These are phyloP conservation scores for Timema podura DNA, from an alignment of 2,888 invertebrate species.

Conservation along the genomic window DNA sequence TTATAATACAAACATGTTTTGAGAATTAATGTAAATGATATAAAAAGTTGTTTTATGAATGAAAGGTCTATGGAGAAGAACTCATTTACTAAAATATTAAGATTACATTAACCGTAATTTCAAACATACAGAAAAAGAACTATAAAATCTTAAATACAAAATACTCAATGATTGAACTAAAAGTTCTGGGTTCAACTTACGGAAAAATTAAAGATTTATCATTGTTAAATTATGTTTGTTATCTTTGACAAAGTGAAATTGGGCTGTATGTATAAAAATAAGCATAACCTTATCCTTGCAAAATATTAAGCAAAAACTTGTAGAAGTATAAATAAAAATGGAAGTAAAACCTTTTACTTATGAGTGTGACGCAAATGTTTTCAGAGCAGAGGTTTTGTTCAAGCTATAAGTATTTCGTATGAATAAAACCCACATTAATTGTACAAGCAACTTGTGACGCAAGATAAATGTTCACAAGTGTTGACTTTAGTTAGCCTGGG, in stretches of 20 bases:
- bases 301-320: not conserved
- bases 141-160: too few species aligned
- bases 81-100: too few species aligned
- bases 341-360: not conserved
- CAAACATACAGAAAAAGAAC: too few species aligned
- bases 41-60: too few species aligned
- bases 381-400: not conserved
- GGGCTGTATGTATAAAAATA: not conserved
- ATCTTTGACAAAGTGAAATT: not conserved
- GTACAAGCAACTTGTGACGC: not conserved
- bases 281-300: constrained; percentile 5
- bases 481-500: not conserved
- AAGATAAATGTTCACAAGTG: not conserved
- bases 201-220: too few species aligned
- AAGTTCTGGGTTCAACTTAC: too few species aligned
- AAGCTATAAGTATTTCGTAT: not conserved
- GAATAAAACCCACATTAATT: not conserved
- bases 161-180: too few species aligned
- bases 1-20: too few species aligned
- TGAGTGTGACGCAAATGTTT: not conserved
- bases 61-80: too few species aligned
- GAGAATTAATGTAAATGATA: too few species aligned
- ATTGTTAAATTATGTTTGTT: too few species aligned
- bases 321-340: not conserved
- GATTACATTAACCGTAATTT: too few species aligned